Percentiles rank a stretch among this genome's conserved stretches.
phyloP scores from a whole-genome alignment of 1,140 invertebrate genomes.

The Drosophila grimshawi region DNA sequence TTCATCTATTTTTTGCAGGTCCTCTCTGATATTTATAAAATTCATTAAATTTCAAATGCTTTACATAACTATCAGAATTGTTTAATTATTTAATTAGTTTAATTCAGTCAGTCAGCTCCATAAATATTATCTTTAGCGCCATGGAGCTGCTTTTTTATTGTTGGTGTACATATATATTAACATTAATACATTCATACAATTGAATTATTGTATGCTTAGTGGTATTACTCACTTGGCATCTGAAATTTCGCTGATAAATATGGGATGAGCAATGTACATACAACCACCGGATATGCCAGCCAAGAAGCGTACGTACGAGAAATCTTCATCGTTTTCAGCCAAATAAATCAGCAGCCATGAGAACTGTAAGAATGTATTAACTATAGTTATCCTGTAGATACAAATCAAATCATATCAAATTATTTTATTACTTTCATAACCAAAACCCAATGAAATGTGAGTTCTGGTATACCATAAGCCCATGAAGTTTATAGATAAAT shows the following conservation, averaged over 20 bases:
- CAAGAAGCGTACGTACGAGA: conserved; percentile 80
- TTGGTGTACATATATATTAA: no score
- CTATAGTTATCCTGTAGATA: not conserved
- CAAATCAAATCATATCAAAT: no score
- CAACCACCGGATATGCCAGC: conserved; percentile 77
- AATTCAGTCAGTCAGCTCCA: not conserved
- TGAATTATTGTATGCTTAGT: not conserved
- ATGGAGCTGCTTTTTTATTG: not conserved
- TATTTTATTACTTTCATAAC: no score
- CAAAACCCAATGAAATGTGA: no score
- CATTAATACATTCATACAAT: no score
- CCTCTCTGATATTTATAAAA: no score
- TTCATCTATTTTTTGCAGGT: no score
- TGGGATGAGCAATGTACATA: conserved; percentile 67
- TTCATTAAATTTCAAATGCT: no score
- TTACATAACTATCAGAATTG: no score
- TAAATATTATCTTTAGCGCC: conserved; percentile 24
- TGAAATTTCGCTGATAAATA: conserved; percentile 76
- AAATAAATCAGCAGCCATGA: conserved; percentile 66
- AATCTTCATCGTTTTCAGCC: conserved; percentile 51
- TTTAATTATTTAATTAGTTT: no score
- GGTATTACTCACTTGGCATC: conserved; percentile 73
- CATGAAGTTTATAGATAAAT: no score
- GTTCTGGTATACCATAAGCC: no score
- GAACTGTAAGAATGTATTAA: conserved; percentile 43